These are phyloP conservation scores for Poecile atricapillus DNA, from an alignment of 2,113 vertebrate species.

Conservation along the genomic window DNA sequence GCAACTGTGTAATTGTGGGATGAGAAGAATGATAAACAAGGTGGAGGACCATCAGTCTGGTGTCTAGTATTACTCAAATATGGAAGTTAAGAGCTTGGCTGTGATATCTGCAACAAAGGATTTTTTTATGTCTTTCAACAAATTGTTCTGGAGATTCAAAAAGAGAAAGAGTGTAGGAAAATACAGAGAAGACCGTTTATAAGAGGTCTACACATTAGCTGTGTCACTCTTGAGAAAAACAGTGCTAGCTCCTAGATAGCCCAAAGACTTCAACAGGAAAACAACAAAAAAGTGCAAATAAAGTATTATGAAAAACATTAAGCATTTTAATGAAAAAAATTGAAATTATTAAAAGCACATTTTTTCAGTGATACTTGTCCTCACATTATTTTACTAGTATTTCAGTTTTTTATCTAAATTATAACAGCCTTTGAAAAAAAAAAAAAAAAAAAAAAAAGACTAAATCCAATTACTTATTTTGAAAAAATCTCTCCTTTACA, in stretches of 20 bases:
- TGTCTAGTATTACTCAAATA: neutral
- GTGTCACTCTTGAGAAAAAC: neutral
- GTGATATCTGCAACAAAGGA: neutral
- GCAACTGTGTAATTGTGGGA: neutral
- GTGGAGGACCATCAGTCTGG: neutral
- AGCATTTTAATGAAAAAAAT: neutral
- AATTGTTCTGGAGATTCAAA: neutral
- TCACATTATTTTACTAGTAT: neutral
- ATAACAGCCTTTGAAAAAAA: neutral
- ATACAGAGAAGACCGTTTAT: neutral
- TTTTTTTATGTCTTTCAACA: neutral
- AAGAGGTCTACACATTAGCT: neutral
- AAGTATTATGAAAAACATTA: neutral
- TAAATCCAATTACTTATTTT: neutral
- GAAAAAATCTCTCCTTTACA: neutral
- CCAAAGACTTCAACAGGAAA: neutral
- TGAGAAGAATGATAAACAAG: neutral
- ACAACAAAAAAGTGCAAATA: neutral
- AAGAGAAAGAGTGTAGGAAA: neutral
- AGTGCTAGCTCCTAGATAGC: neutral
- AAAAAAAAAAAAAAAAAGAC: neutral
- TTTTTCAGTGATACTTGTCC: neutral
- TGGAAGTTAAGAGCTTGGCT: neutral
- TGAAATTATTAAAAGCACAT: neutral
- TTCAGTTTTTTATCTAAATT: neutral